phyloP scores from a whole-genome alignment of 1,140 invertebrate species.

The Cotesia glomerata region DNA sequence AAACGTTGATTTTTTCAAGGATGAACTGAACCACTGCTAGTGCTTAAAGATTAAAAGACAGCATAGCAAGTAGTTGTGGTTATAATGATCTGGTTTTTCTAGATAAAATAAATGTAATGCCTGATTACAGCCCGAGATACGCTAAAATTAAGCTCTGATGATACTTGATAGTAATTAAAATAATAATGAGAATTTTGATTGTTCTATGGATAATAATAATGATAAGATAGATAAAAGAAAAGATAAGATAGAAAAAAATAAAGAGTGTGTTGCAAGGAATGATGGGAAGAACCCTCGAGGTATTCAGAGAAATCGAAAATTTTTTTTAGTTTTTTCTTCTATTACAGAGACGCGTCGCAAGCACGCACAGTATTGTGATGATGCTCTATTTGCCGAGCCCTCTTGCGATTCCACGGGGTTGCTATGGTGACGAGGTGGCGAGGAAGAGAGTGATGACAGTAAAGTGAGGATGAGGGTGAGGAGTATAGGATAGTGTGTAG shows the following conservation, averaged over 20 bases:
- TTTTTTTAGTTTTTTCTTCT: not conserved
- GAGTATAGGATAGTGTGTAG: not conserved
- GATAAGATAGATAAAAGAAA: not conserved
- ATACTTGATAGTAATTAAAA: too few relatives aligned
- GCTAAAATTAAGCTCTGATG: too few relatives aligned
- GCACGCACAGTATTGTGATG: conserved; percentile 34
- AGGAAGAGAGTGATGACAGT: not conserved
- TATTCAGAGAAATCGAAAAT: conserved; percentile 7
- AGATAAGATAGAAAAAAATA: not conserved
- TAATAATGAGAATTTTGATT: too few relatives aligned
- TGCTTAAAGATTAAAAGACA: not conserved
- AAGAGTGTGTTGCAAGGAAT: not conserved
- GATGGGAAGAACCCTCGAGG: not conserved
- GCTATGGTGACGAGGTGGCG: conserved; percentile 40
- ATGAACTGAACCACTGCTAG: too few relatives aligned
- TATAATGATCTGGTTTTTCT: not conserved
- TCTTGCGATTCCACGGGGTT: conserved; percentile 39
- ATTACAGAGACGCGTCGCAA: conserved; percentile 14
- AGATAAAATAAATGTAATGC: too few relatives aligned
- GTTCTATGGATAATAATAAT: too few relatives aligned
- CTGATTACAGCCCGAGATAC: too few relatives aligned
- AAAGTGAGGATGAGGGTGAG: not conserved
- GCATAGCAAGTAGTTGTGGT: not conserved
- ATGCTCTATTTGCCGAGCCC: conserved; percentile 41
- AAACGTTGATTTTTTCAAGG: too few relatives aligned